Base-by-base conservation (phyloP, 2,113 vertebrate genomes). In the Corythornis cristatus region DNA sequence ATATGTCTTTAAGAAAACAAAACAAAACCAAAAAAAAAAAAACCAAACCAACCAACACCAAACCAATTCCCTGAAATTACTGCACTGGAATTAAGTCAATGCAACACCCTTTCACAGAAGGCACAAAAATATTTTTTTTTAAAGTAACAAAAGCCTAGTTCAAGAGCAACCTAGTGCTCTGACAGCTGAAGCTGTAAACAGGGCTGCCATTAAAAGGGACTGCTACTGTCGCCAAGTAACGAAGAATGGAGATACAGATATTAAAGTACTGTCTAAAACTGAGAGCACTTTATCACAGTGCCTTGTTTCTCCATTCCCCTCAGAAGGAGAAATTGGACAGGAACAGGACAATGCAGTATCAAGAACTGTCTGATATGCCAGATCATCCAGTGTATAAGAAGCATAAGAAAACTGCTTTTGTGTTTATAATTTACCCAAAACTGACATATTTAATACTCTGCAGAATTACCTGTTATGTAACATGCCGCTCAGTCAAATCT, bases 401-500 rank as follows among this genome's bases (percentile, higher is more conserved):
- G 50, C 71, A 77, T 5, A 40, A 54, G 77, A 64, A 88, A 95
- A 93, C 64, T 54, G 57, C 54, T 60, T 73, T 54, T 57, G 54
- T 81, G 61, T 70, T 74, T 79, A 15, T 42, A 71, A 92, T 73
- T 89, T 76, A 48, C 46, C 85, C 67, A 8, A 64, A 89, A 57
- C 12, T 89, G 86, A 78, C 79, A 60, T 45, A 66, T 73, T 93
- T 90, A 95, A 94, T 86, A 95, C 78, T n/a, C 57, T 40, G 12
- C 50, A 64, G 65, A 93, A 90, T 88, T 83, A 95, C 73, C 61
- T 73, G 89, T 96, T 96, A 91, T 42, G 45, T 67, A 96, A 96
- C 62, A 57, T 10, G 64, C 51, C 56, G 0, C 65, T 93, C 87
- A 91, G 70, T 79, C 76, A 91, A 66, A 93, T 88, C 87, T 94